Evolutionary conservation across 2,888 invertebrate species (phyloP).

Genomic region (Antheraea yamamai): DNA sequence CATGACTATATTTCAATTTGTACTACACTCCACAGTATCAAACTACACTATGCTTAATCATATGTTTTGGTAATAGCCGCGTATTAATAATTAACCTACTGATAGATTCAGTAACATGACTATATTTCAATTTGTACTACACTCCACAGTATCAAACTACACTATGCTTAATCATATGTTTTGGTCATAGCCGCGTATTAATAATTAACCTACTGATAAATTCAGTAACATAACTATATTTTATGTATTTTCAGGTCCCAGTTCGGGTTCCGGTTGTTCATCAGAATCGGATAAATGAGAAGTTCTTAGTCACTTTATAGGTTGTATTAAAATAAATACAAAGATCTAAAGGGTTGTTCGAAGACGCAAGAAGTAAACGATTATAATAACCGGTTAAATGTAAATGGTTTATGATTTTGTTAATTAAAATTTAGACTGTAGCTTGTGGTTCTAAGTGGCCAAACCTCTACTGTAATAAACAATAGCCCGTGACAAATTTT

Average conservation of each 20-base stretch:
- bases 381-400: slow-evolving; percentile 5
- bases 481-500: not conserved
- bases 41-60: no score
- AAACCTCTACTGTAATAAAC: slow-evolving; percentile 3
- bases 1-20: not conserved
- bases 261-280: slow-evolving; percentile 84
- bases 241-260: slow-evolving; percentile 70
- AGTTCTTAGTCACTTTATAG: slow-evolving; percentile 37
- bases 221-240: slow-evolving; percentile 15
- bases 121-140: no score
- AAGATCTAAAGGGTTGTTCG: slow-evolving; percentile 31
- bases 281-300: slow-evolving; percentile 81
- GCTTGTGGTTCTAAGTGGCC: not conserved
- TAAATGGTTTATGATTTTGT: slow-evolving; percentile 7
- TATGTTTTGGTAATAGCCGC: no score
- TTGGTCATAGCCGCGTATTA: no score
- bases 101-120: slow-evolving; percentile 3
- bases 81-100: not conserved
- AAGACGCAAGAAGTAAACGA: slow-evolving; percentile 4
- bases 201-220: not conserved
- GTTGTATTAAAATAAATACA: slow-evolving; percentile 33
- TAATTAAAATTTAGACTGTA: slow-evolving; percentile 2
- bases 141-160: no score
- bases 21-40: no score
- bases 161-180: no score